Base-by-base conservation (phyloP, 2,888 invertebrate genomes). In the Hemistola chrysoprasaria region DNA sequence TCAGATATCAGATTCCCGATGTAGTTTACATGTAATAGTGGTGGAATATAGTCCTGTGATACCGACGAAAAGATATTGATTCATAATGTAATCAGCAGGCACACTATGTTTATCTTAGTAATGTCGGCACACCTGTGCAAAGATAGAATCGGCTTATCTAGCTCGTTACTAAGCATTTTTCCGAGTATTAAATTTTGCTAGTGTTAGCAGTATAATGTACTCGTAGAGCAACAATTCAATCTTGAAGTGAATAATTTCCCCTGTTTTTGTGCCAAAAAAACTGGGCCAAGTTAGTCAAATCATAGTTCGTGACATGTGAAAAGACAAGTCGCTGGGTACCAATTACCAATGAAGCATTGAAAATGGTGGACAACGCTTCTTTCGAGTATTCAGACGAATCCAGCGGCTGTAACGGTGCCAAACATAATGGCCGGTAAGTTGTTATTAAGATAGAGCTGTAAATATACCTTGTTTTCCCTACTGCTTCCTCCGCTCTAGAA, bases 321-420 rank as follows among this genome's bases (percentile, higher is more conserved):
- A 16, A 38, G 20, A 24, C 6, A 31, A 53, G 39, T 53, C 58
- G 46, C 47, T 48, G 48, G 40, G 43, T 35, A 29, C 40, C 39
- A 32, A n/a, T n/a, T 50, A 38, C 20, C 40, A 42, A 42, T 29
- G 34, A 30, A 25, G 26, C 8, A 3, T 42, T 46, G 44, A 79
- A 50, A 62, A 86, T 87, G 85, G 83, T 85, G 56, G 86, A 87
- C 62, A 88, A 87, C 66, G 85, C 74, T 1, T 84, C 83, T 3
- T 86, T 82, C 41, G 85, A 88, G 50, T 79, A 75, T 50, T 86
- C 85, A 1, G 87, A 86, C 37, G 86, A 81, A 47, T 88, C 87
- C 8, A 84, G 84, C 33, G 70, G 67, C 3, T 82, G 72, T 22
- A 44, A 27, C 42, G 59, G 35, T 5, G 16, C 11, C 25, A 43